These are phyloP conservation scores for Austrolebias charrua DNA, from an alignment of 2,797 vertebrate genomes.

Conservation along the genomic window DNA sequence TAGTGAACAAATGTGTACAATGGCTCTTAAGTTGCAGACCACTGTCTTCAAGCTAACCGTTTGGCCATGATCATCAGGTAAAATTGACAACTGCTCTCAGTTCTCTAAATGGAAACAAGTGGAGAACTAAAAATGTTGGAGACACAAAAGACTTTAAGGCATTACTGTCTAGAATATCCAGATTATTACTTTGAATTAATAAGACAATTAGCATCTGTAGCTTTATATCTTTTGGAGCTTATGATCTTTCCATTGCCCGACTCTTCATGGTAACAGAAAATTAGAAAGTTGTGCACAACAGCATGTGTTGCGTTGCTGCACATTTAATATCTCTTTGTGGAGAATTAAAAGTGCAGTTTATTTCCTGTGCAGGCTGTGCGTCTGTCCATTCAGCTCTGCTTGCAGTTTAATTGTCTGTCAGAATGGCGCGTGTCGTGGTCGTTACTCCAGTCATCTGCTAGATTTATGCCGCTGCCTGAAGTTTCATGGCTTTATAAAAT, in stretches of 20 bases:
- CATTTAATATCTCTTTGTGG: slow-evolving; percentile 1
- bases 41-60: too few species aligned
- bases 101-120: too few species aligned
- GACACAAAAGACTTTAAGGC: too few species aligned
- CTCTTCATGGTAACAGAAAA: too few species aligned
- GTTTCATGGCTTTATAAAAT: slow-evolving; percentile 70
- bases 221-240: neutral
- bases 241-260: neutral
- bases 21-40: too few species aligned
- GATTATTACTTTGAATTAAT: neutral
- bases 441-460: slow-evolving; percentile 49
- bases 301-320: neutral
- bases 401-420: slow-evolving; percentile 29
- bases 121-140: too few species aligned
- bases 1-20: too few species aligned
- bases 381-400: slow-evolving; percentile 20
- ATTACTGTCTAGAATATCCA: too few species aligned
- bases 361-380: slow-evolving; percentile 24
- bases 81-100: too few species aligned
- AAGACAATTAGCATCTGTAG: neutral
- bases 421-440: slow-evolving; percentile 36
- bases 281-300: too few species aligned
- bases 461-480: slow-evolving; percentile 62
- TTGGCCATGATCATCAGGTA: too few species aligned
- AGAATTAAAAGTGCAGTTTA: slow-evolving; percentile 19